Conservation (phyloP, 2,888 invertebrate species). For the Cantharis nigra region DNA sequence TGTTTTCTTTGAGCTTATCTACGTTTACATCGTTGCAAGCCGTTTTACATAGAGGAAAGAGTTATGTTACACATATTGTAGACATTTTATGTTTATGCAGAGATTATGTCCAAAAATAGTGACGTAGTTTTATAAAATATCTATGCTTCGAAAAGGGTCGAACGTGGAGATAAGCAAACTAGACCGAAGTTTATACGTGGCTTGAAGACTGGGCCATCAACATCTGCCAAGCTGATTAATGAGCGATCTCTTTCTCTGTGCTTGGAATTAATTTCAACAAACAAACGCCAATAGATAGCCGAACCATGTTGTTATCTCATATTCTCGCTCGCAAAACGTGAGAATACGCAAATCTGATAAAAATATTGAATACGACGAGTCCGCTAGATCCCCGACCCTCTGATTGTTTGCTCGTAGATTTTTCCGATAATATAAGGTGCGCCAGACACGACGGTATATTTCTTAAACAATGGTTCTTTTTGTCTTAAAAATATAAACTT, state of each 20-base stretch:
- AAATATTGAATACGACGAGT: conserved; percentile 50
- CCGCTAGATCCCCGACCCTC: conserved; percentile 36
- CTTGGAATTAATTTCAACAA: conserved; percentile 54
- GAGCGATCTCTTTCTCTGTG: conserved; percentile 50
- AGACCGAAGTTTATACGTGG: background rate
- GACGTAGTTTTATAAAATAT: background rate
- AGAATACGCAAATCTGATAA: conserved; percentile 57
- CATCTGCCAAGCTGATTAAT: conserved; percentile 50
- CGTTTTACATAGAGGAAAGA: background rate
- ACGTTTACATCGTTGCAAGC: background rate
- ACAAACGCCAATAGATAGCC: conserved; percentile 53
- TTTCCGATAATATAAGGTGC: conserved; percentile 47
- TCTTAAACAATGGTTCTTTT: conserved; percentile 26
- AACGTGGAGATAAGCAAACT: conserved; percentile 3
- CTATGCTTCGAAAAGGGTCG: background rate
- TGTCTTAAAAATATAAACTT: conserved; percentile 2
- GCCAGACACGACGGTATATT: conserved; percentile 46
- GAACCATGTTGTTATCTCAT: conserved; percentile 49
- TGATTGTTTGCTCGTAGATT: conserved; percentile 50
- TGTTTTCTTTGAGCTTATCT: background rate
- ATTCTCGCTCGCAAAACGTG: conserved; percentile 52
- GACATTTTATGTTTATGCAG: background rate
- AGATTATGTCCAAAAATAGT: background rate
- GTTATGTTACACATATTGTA: background rate
- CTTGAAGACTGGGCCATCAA: conserved; percentile 35